Base-by-base conservation (phyloP, 2,797 vertebrate genomes). In the Geotrypetes seraphini region DNA sequence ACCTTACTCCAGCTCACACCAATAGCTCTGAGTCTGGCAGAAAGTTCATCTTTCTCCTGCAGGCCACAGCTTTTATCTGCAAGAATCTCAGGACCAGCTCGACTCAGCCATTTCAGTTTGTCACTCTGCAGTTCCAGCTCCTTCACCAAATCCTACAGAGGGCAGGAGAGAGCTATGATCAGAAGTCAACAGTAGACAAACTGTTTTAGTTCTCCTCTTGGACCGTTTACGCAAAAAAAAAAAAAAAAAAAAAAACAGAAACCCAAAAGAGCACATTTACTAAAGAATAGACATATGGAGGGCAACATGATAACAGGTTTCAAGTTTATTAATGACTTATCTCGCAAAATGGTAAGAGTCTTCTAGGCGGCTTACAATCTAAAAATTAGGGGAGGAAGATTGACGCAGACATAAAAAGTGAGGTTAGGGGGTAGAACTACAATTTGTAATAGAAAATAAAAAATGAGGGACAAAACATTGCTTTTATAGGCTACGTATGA, bases 1-100 rank as follows among this genome's bases (percentile, higher is more conserved):
- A 90, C 93, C 82, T 91, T 91, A 69, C 78, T 89, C 92, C 92
- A 98, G 7, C 52, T 87, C 15, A 75, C 37, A 45, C 90, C 97
- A 50, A 91, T 72, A 31, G 60, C 69, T 53, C 83, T 78, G 20
- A 96, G 69, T 43, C 69, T 86, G 50, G 68, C 39, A 0, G 86
- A 75, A 46, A 93, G 81, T 17, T 62, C 70, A 2, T 88, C 83
- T 74, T 83, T 85, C 56, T 86, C 89, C 5, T 74, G 79, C 23
- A 73, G 57, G 45, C 62, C 85, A 43, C 90, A 31, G 5, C 39
- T 81, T 39, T 81, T 75, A 66, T 67, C 82, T 50, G 85, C 66
- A 50, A 97, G 67, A 31, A 92, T 67, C 35, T 85, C 85, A 32
- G 86, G 54, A 29, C 84, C 86, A 3, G 75, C 75, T 60, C 82